These are phyloP conservation scores for Trachemys scripta DNA, from an alignment of 2,113 vertebrate species.

Conservation along the genomic window DNA sequence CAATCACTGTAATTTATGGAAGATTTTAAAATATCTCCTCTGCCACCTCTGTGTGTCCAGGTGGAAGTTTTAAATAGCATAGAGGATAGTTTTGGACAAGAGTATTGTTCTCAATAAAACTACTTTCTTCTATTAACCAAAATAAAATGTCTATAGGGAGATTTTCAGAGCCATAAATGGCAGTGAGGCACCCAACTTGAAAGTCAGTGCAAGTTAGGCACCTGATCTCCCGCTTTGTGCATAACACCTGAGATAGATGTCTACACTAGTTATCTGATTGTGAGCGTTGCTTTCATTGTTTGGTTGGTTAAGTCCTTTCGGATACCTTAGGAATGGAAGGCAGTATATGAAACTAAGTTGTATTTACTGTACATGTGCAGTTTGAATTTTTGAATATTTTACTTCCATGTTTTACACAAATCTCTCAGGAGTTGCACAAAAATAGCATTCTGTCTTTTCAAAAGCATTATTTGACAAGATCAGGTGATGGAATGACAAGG, in stretches of 20 bases:
- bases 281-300: background rate
- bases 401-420: background rate
- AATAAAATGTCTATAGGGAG: background rate
- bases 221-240: background rate
- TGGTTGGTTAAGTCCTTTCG: background rate
- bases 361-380: background rate
- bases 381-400: background rate
- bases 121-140: background rate
- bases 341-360: background rate
- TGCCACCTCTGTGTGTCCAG: background rate
- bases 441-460: background rate
- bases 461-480: constrained; percentile 5
- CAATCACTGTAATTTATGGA: background rate
- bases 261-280: background rate
- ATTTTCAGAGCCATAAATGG: background rate
- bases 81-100: background rate
- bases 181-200: background rate
- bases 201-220: background rate
- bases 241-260: background rate
- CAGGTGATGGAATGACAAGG: background rate
- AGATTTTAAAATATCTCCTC: background rate
- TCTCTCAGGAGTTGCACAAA: background rate
- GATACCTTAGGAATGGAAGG: background rate
- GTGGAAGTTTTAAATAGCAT: background rate
- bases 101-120: background rate